Evolutionary conservation across 2,888 invertebrate species (phyloP), one percentile per base, ranked within the genome.

Genomic region (Pediacus dermestoides): DNA sequence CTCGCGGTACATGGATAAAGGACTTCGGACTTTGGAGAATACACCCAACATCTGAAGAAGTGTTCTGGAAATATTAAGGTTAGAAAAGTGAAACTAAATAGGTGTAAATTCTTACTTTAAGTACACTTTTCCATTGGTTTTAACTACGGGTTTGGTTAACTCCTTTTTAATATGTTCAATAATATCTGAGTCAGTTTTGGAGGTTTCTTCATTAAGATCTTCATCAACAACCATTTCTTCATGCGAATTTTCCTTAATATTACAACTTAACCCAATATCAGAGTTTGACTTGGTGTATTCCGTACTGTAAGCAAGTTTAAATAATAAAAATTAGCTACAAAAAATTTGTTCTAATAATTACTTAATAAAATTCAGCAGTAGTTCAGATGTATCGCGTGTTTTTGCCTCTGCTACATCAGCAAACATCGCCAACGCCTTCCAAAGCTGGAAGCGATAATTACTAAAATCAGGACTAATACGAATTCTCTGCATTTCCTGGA

Each of bases 281-380:
- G 79, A 72, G 57, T 79, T 72, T 1, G 75, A 68, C 44, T 71
- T 74, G 58, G 77, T 70, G 70, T 82, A 79, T 71, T 86, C 76
- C 41, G 73, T 34, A 13, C 54, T 54, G 37, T 37, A 44, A 53
- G 27, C 16, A 37, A 26, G 7, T 32, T 8, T 22, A 8, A 33
- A 34, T 18, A 30, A 30, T 10, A 15, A 22, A 37, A 37, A 16
- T 9, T 1, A 6, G 1, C 18, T 8, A 14, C 26, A 15, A 14
- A 9, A n/a, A 31, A 2, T 32, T 15, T 8, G n/a, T 18, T 27
- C 16, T 12, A 4, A 23, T 14, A 57, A 58, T 66, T 74, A 80
- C 70, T 83, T 77, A 37, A 89, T 78, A 63, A 93, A 92, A 42
- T 79, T 75, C 33, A 94, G 72, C 52, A 96, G 83, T n/a, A 92